These are phyloP conservation scores for Okamejei kenojei DNA, from an alignment of 2,797 vertebrate genomes.

Conservation along the genomic window DNA sequence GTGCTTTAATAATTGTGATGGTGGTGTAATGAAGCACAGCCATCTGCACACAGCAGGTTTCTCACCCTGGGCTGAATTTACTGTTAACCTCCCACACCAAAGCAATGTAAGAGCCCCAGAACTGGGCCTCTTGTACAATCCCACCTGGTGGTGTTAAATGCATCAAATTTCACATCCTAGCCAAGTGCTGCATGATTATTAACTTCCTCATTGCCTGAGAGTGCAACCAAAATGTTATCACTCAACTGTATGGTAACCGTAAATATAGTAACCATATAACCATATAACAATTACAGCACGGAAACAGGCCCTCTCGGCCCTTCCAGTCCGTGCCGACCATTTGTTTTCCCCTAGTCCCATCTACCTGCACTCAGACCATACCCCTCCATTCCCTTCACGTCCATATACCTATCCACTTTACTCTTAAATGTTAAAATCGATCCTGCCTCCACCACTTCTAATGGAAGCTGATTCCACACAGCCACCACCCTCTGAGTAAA, in stretches of 20 bases:
- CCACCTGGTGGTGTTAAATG: neutral
- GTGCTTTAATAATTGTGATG: neutral
- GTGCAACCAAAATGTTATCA: neutral
- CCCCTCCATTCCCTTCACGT: too few relatives aligned
- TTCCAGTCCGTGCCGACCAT: too few relatives aligned
- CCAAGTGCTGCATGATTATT: neutral
- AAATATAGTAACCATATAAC: too few relatives aligned
- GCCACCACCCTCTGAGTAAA: too few relatives aligned
- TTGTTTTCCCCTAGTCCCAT: too few relatives aligned
- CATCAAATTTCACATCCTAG: slow-evolving; percentile 18
- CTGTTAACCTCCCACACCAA: neutral
- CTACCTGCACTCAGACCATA: too few relatives aligned
- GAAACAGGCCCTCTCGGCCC: too few relatives aligned
- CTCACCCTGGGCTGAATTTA: neutral
- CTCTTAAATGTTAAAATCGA: too few relatives aligned
- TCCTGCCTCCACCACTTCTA: too few relatives aligned
- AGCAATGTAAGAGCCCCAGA: neutral
- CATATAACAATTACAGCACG: too few relatives aligned
- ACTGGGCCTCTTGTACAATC: slow-evolving; percentile 13
- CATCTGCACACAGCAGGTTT: neutral
- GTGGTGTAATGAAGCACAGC: neutral
- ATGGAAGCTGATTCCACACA: too few relatives aligned
- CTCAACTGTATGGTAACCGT: neutral
- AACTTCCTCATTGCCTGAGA: neutral
- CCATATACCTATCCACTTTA: too few relatives aligned